Percentiles rank a stretch among this genome's conserved stretches.
Conservation (phyloP, 2,797 vertebrate genomes). For the Clarias fuscus region DNA sequence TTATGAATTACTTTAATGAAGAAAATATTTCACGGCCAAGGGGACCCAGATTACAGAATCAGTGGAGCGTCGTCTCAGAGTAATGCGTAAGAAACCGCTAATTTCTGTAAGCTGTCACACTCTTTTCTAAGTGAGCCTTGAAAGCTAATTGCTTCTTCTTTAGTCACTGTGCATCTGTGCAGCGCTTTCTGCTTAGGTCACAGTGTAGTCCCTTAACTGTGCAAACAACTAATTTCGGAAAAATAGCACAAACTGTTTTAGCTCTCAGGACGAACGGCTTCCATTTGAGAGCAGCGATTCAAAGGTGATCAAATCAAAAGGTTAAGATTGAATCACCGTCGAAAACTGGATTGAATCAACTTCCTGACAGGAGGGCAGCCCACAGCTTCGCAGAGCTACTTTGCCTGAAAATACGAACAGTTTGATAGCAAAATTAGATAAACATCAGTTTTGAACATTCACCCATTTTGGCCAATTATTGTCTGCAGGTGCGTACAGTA, state of each 20-base stretch:
- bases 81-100: neutral
- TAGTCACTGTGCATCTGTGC: neutral
- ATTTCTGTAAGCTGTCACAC: neutral
- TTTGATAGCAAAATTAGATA: too few species aligned
- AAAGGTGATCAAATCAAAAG: constrained; percentile 8
- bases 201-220: neutral
- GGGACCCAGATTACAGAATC: too few species aligned
- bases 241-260: too few species aligned
- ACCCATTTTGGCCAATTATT: too few species aligned
- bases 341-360: neutral
- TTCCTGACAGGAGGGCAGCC: neutral
- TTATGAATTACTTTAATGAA: constrained; percentile 19
- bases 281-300: neutral
- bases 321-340: neutral
- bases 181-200: neutral
- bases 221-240: neutral
- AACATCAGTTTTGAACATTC: too few species aligned
- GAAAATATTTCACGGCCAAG: neutral
- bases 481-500: too few species aligned
- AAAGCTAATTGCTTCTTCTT: constrained; percentile 14
- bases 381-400: neutral
- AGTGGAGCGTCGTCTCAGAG: neutral
- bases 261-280: neutral
- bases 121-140: neutral
- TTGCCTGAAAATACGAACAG: neutral